phyloP scores from a whole-genome alignment of 2,113 vertebrate species.

The Epinephelus cyanopodus region DNA sequence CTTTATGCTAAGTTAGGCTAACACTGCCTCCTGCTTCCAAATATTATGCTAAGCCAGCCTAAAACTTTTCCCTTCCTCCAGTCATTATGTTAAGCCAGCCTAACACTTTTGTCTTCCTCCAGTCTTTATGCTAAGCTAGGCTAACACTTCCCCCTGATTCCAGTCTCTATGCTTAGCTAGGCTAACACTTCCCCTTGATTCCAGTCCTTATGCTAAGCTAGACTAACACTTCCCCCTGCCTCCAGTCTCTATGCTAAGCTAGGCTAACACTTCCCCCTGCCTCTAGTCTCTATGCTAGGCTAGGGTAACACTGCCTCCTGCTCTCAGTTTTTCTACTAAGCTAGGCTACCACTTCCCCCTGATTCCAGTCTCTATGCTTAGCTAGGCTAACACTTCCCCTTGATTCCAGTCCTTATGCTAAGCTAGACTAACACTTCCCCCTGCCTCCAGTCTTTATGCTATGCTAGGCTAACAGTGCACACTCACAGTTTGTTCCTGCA shows the following conservation, averaged over 20 bases:
- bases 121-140: background rate
- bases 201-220: background rate
- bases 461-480: background rate
- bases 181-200: background rate
- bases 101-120: background rate
- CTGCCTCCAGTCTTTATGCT: background rate
- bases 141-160: background rate
- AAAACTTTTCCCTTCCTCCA: background rate
- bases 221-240: background rate
- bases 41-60: background rate
- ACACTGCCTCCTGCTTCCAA: background rate
- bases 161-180: background rate
- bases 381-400: background rate
- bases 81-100: background rate
- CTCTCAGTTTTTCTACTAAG: no score
- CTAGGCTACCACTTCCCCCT: background rate
- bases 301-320: background rate
- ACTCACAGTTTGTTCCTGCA: background rate
- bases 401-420: no score
- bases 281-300: background rate
- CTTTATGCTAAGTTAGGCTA: background rate
- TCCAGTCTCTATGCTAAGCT: background rate
- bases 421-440: background rate
- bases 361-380: background rate
- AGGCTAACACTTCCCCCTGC: background rate